These are phyloP conservation scores for Xanthorhoe designata DNA, from an alignment of 2,888 invertebrate genomes.

Conservation along the genomic window DNA sequence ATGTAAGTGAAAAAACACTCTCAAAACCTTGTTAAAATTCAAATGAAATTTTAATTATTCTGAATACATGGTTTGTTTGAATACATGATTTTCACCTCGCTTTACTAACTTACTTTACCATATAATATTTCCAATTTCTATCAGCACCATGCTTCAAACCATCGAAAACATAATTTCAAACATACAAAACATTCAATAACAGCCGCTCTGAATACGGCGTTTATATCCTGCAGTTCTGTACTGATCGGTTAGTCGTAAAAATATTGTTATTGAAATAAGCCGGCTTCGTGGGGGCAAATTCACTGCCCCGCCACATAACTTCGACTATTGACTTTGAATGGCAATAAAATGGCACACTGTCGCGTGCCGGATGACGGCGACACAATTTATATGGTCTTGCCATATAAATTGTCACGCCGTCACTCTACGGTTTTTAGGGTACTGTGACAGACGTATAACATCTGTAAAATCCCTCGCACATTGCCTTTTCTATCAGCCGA, in stretches of 20 bases:
- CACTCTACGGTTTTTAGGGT: neutral
- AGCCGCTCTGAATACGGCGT: neutral
- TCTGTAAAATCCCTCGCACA: neutral
- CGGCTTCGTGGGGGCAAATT: slow-evolving; percentile 11
- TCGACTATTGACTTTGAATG: slow-evolving; percentile 22
- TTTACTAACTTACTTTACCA: too few relatives aligned
- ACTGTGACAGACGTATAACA: neutral
- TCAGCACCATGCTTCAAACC: neutral
- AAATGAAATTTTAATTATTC: too few relatives aligned
- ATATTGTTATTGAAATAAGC: slow-evolving; percentile 26
- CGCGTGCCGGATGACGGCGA: slow-evolving; percentile 20
- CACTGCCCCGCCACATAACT: slow-evolving; percentile 18
- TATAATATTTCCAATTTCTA: too few relatives aligned
- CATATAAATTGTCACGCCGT: slow-evolving; percentile 1
- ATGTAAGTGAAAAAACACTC: too few relatives aligned
- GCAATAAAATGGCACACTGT: slow-evolving; percentile 22
- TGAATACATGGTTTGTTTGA: too few relatives aligned
- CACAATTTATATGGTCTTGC: slow-evolving; percentile 13
- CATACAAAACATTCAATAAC: neutral
- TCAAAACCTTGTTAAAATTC: too few relatives aligned
- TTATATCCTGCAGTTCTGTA: neutral
- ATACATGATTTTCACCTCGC: too few relatives aligned
- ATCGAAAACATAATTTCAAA: neutral
- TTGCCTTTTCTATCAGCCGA: too few relatives aligned
- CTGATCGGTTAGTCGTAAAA: slow-evolving; percentile 23